Base-by-base conservation (phyloP, 2,888 invertebrate genomes). In the Epinotia demarniana region DNA sequence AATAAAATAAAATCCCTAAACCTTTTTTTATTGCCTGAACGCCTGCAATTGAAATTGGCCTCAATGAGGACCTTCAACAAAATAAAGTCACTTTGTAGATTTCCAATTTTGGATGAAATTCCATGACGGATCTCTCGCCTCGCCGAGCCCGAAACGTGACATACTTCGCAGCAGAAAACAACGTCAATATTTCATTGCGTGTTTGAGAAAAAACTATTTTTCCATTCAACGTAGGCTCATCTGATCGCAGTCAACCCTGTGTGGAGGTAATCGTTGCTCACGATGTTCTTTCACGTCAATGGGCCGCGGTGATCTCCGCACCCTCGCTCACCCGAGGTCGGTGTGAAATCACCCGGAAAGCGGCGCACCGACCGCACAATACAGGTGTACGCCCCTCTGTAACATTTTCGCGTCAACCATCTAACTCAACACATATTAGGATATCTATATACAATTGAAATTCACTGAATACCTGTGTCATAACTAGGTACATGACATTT, bases 301-400 rank as follows among this genome's bases (percentile, higher is more conserved):
- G 70, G 53, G 55, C 64, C 9, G 27, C 69, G 19, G 70, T 75
- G 75, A 75, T 70, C 70, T 73, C 57, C 43, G n/a, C 23, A 12
- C 43, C 62, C 57, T 23, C 60, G 49, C 39, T 60, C 58, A 1
- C 57, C 39, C 63, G 69, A 49, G 57, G 16, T 9, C 43, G 27
- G 49, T 16, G 64, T 64, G 60, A 75, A 66, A 58, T 75, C 70
- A 75, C 23, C 8, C 39, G 60, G 70, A 71, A 64, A 70, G 18
- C 39, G 12, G 70, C 19, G 19, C 58, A 18, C 19, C 49, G 60
- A 23, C 60, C 9, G 19, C 18, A 11, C n/a, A 27, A n/a, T 46
- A 19, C 49, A 64, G 55, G n/a, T 53, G 33, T 19, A 53, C 23
- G 23, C 57, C 68, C 58, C 43, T 13, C 57, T 49, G 46, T 73